A percentile compares a stretch with the other conserved stretches of the same genome.
phyloP scores from a whole-genome alignment of 1,140 invertebrate species.

The Batillaria attramentaria region DNA sequence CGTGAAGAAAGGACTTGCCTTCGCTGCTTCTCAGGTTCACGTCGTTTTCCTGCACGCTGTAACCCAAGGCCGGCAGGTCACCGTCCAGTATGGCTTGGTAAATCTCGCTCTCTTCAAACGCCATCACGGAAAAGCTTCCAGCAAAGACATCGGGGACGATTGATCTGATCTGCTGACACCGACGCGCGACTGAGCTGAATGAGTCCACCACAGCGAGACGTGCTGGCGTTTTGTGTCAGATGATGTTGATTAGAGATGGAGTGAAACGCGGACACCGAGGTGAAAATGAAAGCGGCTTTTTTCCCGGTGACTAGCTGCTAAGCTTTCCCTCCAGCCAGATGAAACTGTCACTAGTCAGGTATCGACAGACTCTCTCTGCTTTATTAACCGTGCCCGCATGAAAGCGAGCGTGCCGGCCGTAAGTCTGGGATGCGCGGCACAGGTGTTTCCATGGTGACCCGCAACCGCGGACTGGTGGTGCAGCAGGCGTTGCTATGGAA shows the following conservation, averaged over 20 bases:
- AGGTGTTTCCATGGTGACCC: constrained; percentile 17
- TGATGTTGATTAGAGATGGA: not conserved
- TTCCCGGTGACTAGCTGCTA: not conserved
- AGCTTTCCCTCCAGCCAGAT: too few species aligned
- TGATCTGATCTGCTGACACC: too few species aligned
- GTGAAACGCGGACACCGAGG: not conserved
- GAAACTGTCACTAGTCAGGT: too few species aligned
- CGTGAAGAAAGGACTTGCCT: constrained; percentile 36
- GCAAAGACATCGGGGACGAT: not conserved
- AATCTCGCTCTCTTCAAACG: constrained; percentile 34
- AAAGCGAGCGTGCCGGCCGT: not conserved
- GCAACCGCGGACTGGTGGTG: not conserved
- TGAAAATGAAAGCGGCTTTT: not conserved
- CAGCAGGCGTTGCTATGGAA: constrained; percentile 4
- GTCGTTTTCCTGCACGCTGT: constrained; percentile 4
- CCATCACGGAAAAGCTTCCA: constrained; percentile 11
- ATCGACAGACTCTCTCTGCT: not conserved
- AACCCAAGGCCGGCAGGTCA: constrained; percentile 20
- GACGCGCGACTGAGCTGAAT: too few species aligned
- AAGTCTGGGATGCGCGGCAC: not conserved
- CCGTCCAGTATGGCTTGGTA: constrained; percentile 39
- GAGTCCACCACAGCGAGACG: too few species aligned
- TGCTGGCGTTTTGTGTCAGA: too few species aligned
- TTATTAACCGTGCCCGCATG: not conserved
- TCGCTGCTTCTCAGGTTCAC: constrained; percentile 24